Base-by-base conservation (phyloP, 2,797 vertebrate genomes). In the Macroramphosus scolopax region DNA sequence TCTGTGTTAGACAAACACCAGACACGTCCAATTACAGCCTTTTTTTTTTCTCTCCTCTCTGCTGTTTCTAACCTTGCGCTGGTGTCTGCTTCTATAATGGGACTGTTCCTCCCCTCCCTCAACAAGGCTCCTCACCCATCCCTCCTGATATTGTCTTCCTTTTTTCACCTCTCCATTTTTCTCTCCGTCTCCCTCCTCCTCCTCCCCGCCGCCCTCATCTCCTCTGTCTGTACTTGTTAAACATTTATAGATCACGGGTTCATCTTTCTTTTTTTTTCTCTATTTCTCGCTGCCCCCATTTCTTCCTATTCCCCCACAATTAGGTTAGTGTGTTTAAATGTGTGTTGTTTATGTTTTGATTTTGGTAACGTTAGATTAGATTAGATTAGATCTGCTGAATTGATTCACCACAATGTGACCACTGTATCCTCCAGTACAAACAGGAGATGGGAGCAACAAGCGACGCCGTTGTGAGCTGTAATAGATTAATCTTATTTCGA, bases 1-100 rank as follows among this genome's bases (percentile, higher is more conserved):
- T 80, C 69, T 80, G 72, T 78, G 80, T 85, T 85, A 85, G 81
- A 86, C 83, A 87, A 86, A 85, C 84, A 85, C 75, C 84, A 88
- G 84, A 83, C 84, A 83, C 81, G 77, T 78, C 78, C 84, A 87
- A 85, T 86, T 85, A 88, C 58, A 28, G 67, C 74, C 63, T 40
- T 70, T 79, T 80, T 79, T 82, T 63, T 37, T 11, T 37, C 45
- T 54, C 56, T 59, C 64, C 51, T 57, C 53, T 63, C 53, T 58
- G 64, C 69, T 74, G 69, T 81, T 75, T 78, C 79, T 61, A 78
- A 67, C 75, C 72, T 57, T 54, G 54, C 64, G 51, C 59, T 34
- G 64, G 64, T 58, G 73, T 75, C 75, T 75, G 67, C 54, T 57
- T 68, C 68, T 72, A 68, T 82, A 81, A 84, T 83, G 56, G 76